These are phyloP conservation scores for Caenorhabditis remanei DNA, from an alignment of 1,140 invertebrate species.

Conservation along the genomic window DNA sequence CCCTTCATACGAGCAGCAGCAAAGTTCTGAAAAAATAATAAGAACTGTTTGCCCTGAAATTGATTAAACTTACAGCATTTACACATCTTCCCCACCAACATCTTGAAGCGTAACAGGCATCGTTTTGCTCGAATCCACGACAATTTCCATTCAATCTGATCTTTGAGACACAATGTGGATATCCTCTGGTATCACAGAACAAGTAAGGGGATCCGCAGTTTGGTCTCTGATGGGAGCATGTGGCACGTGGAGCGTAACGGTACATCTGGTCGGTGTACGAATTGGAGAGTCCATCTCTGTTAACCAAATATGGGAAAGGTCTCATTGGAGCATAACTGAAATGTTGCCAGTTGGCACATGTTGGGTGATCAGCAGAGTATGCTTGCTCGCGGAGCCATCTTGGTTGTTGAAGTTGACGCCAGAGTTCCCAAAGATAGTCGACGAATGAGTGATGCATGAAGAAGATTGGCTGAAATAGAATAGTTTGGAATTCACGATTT, in stretches of 20 bases:
- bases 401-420: constrained; percentile 75
- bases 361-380: constrained; percentile 72
- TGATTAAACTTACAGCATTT: constrained; percentile 70
- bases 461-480: constrained; percentile 72
- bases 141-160: constrained; percentile 75
- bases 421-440: constrained; percentile 78
- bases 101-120: constrained; percentile 73
- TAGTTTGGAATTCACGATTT: no score
- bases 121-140: constrained; percentile 73
- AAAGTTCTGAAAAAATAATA: not conserved
- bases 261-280: constrained; percentile 77
- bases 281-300: constrained; percentile 75
- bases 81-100: constrained; percentile 74
- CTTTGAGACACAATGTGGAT: constrained; percentile 77
- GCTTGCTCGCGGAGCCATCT: constrained; percentile 71
- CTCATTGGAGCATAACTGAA: constrained; percentile 76
- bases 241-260: constrained; percentile 74
- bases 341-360: constrained; percentile 75
- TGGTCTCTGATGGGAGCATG: constrained; percentile 67
- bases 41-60: not conserved
- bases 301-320: constrained; percentile 72
- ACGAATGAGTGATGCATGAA: constrained; percentile 79
- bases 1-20: constrained; percentile 51
- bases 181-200: constrained; percentile 73
- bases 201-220: constrained; percentile 73